Evolutionary conservation across 2,113 vertebrate species (phyloP).

Genomic region (Sakesphorus luctuosus): DNA sequence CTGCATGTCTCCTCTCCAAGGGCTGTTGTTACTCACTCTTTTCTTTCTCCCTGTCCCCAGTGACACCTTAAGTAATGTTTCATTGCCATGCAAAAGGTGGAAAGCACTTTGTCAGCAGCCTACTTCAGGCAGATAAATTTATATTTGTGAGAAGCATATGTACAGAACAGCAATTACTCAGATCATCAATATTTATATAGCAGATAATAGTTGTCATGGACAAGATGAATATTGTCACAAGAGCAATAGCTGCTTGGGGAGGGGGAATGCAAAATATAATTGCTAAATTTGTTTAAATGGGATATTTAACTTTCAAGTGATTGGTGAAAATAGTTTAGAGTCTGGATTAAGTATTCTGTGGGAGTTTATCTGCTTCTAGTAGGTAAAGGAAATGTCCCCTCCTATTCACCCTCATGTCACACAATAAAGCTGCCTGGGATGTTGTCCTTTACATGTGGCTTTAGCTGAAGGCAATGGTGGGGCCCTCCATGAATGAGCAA

Average conservation of each 20-base stretch:
- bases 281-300: not conserved
- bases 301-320: constrained; percentile 21
- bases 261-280: not conserved
- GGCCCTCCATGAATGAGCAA: not conserved
- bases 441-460: not conserved
- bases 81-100: not conserved
- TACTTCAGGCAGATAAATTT: constrained; percentile 31
- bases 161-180: constrained; percentile 56
- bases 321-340: not conserved
- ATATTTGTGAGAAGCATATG: constrained; percentile 27
- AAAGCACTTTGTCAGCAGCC: constrained; percentile 42
- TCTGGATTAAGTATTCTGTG: not conserved
- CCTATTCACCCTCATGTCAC: not conserved
- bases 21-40: not conserved
- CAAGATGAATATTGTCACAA: constrained; percentile 54
- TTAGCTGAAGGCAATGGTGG: not conserved
- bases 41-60: not conserved
- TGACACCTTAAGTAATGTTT: constrained; percentile 16
- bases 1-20: not conserved
- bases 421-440: not conserved
- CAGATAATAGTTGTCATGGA: constrained; percentile 56
- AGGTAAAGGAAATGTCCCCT: not conserved
- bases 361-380: not conserved
- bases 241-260: not conserved
- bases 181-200: constrained; percentile 68